Evolutionary conservation across 2,113 vertebrate genomes (phyloP), one percentile per base, ranked within the genome.

Genomic region (Camelus bactrianus): DNA sequence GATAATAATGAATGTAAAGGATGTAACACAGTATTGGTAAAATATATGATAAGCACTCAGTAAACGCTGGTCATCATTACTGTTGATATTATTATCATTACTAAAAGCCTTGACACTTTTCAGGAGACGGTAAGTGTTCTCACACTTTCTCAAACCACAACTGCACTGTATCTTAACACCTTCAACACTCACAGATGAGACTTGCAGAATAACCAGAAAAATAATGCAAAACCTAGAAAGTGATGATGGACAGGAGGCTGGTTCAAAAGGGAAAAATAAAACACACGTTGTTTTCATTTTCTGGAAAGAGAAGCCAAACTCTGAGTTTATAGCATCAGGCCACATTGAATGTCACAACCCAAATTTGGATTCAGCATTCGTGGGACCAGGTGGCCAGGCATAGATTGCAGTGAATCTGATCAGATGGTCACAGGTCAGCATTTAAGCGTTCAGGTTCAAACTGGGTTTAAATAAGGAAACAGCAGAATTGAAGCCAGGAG

Each of bases 181-280:
- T 30, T 76, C 38, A 95, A 54, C 5, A 42, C 32, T 92, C 60
- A 35, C 28, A 67, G n/a, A 3, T 48, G 89, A 93, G 15, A 32
- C 42, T 77, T 89, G 38, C 24, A 70, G 42, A 93, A 86, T 62
- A 87, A 72, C 52, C 81, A 88, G 85, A 85, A 77, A 81, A 95
- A 85, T 26, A 95, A 85, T 26, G 15, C n/a, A 70, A 89, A 97
- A 69, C 38, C 42, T 85, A 89, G 67, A 89, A 89, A 73, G 60
- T 60, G 19, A 83, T 79, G n/a, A 72, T 28, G 5, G 6, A 38
- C 60, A 89, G 73, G 15, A 93, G 93, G 38, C 24, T 42, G 13
- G 12, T 77, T 91, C 42, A 54, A 91, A 94, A 6, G 2, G 32
- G 67, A 79, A 46, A 20, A 65, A 81, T 24, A 42, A 20, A 79